These are phyloP conservation scores for Trissolcus brochymenae DNA, from an alignment of 2,888 invertebrate species.

Conservation along the genomic window DNA sequence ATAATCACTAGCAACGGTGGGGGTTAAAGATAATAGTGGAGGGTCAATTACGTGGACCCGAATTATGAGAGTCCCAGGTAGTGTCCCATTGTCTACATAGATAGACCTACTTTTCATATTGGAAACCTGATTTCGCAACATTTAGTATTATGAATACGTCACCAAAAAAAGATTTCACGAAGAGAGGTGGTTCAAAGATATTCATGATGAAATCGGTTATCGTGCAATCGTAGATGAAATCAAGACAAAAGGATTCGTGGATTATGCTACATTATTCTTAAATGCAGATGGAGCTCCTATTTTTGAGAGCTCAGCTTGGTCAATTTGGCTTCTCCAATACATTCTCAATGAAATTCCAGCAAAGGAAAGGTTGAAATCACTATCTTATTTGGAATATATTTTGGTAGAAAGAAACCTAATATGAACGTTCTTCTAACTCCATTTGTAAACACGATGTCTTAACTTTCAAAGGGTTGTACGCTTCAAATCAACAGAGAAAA, in stretches of 20 bases:
- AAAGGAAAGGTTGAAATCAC: too few relatives aligned
- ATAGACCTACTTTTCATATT: too few relatives aligned
- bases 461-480: neutral
- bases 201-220: conserved; percentile 15
- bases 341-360: conserved; percentile 13
- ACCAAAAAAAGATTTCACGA: conserved; percentile 20
- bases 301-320: conserved; percentile 9
- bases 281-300: conserved; percentile 15
- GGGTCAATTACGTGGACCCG: too few relatives aligned
- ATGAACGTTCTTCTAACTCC: conserved; percentile 19
- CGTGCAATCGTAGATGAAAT: conserved; percentile 10
- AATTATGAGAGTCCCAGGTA: too few relatives aligned
- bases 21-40: too few relatives aligned
- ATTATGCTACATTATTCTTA: conserved; percentile 18
- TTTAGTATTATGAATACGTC: conserved; percentile 15
- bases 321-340: conserved; percentile 23
- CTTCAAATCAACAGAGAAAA: neutral
- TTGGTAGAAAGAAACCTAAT: conserved; percentile 10
- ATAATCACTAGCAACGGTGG: too few relatives aligned
- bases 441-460: conserved; percentile 12
- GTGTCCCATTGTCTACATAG: too few relatives aligned
- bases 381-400: too few relatives aligned
- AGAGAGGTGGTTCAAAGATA: conserved; percentile 2
- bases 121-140: too few relatives aligned
- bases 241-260: neutral